phyloP scores from a whole-genome alignment of 2,113 vertebrate genomes.

The Crocuta crocuta region DNA sequence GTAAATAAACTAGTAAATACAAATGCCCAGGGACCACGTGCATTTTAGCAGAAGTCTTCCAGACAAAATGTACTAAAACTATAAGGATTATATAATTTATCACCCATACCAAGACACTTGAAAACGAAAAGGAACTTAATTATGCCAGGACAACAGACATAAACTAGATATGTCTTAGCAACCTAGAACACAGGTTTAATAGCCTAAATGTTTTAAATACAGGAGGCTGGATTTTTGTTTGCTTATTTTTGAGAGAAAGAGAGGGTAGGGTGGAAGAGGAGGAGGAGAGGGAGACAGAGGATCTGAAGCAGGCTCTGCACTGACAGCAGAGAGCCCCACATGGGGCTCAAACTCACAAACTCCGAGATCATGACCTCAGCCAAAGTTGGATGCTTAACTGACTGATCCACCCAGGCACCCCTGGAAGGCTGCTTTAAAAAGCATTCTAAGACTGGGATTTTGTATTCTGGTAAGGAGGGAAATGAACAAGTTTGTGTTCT shows the following conservation, averaged over 20 bases:
- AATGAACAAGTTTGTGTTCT: slow-evolving; percentile 55
- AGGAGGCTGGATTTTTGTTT: not conserved
- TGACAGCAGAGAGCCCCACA: too few relatives aligned
- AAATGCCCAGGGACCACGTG: not conserved
- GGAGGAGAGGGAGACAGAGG: too few relatives aligned
- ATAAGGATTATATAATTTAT: not conserved
- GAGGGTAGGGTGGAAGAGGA: too few relatives aligned
- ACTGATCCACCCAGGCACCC: too few relatives aligned
- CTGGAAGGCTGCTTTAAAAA: not conserved
- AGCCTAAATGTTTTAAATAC: not conserved
- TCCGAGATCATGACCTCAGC: too few relatives aligned
- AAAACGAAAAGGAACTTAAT: not conserved
- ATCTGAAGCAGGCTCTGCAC: too few relatives aligned
- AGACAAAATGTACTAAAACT: not conserved
- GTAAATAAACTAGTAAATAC: not conserved
- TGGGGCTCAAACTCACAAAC: too few relatives aligned
- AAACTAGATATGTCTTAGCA: not conserved
- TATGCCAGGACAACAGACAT: not conserved
- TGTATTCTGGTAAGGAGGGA: not conserved
- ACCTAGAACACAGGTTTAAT: not conserved
- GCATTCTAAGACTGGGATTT: slow-evolving; percentile 22
- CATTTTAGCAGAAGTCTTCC: not conserved
- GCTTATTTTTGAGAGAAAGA: too few relatives aligned
- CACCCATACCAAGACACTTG: not conserved
- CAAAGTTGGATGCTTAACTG: too few relatives aligned